These are phyloP conservation scores for Cossypha dichroa DNA, from an alignment of 2,797 vertebrate species.

Conservation along the genomic window DNA sequence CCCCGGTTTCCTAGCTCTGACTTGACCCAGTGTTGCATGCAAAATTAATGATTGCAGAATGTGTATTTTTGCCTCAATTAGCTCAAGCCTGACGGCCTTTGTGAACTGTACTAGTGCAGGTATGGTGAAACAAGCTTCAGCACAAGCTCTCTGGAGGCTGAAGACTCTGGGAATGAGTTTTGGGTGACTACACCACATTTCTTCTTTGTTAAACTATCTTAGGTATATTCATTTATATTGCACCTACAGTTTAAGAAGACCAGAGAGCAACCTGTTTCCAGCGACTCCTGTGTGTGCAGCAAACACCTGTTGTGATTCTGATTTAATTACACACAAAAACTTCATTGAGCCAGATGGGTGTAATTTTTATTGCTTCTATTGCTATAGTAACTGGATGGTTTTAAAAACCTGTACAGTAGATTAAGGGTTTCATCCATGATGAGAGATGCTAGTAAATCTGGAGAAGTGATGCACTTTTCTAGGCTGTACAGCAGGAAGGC, in stretches of 20 bases:
- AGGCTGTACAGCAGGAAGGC: neutral
- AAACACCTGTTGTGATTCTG: neutral
- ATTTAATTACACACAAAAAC: slow-evolving; percentile 23
- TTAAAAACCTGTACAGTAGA: neutral
- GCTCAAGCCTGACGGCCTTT: neutral
- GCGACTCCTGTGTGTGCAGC: neutral
- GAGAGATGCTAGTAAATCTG: neutral
- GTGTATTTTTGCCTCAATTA: neutral
- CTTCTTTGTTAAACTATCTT: neutral
- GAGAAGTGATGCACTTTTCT: neutral
- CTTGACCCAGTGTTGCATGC: neutral
- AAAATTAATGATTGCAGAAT: neutral
- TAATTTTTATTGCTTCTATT: slow-evolving; percentile 23
- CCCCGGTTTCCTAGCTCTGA: neutral
- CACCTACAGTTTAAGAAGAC: neutral
- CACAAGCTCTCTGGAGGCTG: neutral
- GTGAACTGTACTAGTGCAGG: neutral
- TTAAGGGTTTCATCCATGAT: neutral
- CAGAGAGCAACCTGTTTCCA: neutral
- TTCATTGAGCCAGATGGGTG: neutral
- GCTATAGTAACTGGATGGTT: neutral
- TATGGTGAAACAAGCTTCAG: neutral
- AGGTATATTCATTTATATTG: neutral
- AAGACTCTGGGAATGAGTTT: neutral
- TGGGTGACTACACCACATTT: neutral